Percentiles rank a stretch among this genome's conserved stretches.
phyloP scores from a whole-genome alignment of 2,113 vertebrate species.

The Axis porcinus region DNA sequence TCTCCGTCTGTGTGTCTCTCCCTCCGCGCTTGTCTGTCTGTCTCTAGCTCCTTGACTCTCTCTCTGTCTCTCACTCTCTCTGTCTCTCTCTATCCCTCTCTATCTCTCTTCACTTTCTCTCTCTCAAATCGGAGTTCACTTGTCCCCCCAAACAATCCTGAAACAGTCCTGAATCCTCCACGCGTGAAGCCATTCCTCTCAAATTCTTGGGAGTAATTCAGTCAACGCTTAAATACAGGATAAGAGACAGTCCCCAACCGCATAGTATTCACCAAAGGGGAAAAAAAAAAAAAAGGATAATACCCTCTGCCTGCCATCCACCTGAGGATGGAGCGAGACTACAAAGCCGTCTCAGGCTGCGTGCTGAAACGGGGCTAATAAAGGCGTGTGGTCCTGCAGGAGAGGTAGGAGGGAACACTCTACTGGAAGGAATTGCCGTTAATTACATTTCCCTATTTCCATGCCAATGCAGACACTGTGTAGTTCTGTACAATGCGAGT shows the following conservation, averaged over 20 bases:
- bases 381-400: too few relatives aligned
- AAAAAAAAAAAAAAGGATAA: neutral
- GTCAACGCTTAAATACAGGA: fast-evolving
- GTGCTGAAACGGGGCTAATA: fast-evolving
- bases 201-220: fast-evolving
- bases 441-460: neutral
- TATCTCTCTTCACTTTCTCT: neutral
- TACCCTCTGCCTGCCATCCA: neutral
- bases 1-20: too few relatives aligned
- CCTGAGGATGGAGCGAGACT: neutral
- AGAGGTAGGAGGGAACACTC: too few relatives aligned
- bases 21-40: too few relatives aligned
- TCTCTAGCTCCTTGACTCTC: too few relatives aligned
- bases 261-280: fast-evolving
- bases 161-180: fast-evolving
- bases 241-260: neutral
- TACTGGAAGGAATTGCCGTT: neutral
- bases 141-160: neutral
- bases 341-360: fast-evolving
- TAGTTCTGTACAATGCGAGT: fast-evolving
- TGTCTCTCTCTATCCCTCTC: too few relatives aligned
- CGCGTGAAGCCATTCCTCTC: fast-evolving
- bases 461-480: neutral
- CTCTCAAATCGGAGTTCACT: fast-evolving
- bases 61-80: neutral